Evolutionary conservation across 2,113 vertebrate genomes (phyloP), one percentile per base, ranked within the genome.

Genomic region (Mus pahari): DNA sequence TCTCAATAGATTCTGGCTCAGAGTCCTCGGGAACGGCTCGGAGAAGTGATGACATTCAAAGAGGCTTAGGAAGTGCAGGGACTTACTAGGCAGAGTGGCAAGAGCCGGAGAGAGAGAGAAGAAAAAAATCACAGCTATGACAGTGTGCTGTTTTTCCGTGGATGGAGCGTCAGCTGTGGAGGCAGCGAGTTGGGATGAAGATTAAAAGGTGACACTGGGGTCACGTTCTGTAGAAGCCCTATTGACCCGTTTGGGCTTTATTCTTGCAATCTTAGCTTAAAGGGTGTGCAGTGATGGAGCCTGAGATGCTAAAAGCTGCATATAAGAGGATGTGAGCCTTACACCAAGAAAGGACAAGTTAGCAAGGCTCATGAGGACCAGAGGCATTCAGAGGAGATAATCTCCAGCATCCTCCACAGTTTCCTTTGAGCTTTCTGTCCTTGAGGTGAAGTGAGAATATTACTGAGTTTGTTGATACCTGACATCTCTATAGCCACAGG

Each of bases 21-120:
- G 86, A n/a, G 90, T 42, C 0, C 6, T 58, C 70, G 75, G 92
- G 94, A 71, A 86, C 81, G 94, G 48, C 86, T 95, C 84, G 50
- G 50, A 42, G 64, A 75, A 58, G 45, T 48, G 71, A 60, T 71
- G 87, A 68, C 20, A 8, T 39, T 91, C 28, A 45, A 28, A 22
- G 71, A 84, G 31, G 0, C 20, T 55, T 31, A 13, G 33, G 39
- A 84, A 75, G 78, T 14, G 42, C 86, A 84, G 83, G 82, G 89
- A 83, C 62, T 62, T 71, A 13, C 10, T 22, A 20, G 60, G 26
- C 10, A n/a, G 39, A 88, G 86, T 12, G 50, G 33, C 8, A 1
- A 20, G 5, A 33, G 28, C 3, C 5, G 36, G 50, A 74, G 11
- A 88, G 3, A 8, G 48, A 48, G 48, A 48, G n/a, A 64, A 24